Percentiles rank a stretch among this genome's conserved stretches.
Conservation (phyloP, 1,140 invertebrate genomes). For the Stegodyphus dumicola region DNA sequence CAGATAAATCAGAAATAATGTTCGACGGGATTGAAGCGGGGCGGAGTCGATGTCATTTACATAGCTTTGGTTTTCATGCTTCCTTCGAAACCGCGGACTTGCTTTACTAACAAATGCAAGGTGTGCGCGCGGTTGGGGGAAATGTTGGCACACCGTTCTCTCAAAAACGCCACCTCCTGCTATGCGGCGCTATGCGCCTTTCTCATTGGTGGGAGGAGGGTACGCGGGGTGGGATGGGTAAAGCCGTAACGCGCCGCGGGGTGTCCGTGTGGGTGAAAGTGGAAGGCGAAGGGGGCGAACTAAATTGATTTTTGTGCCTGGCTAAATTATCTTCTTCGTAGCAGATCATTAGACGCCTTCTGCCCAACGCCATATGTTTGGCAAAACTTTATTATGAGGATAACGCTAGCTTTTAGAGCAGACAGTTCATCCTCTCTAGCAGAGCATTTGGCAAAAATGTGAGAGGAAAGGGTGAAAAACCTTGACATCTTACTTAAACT, state of each 20-base stretch:
- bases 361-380: constrained; percentile 35
- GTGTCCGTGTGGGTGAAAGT: constrained; percentile 42
- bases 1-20: constrained; percentile 58
- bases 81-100: constrained; percentile 3
- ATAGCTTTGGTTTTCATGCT: constrained; percentile 54
- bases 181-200: constrained; percentile 8
- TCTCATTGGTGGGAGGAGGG: background rate
- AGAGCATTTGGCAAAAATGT: too few species aligned
- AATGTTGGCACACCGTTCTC: constrained; percentile 18
- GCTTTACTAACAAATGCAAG: constrained; percentile 47
- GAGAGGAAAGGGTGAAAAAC: too few species aligned
- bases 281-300: constrained; percentile 15
- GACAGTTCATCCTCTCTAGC: too few species aligned
- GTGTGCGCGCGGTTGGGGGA: constrained; percentile 12
- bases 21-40: constrained; percentile 19
- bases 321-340: constrained; percentile 52
- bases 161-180: constrained; percentile 23
- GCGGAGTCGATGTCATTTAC: constrained; percentile 48
- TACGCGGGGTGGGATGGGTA: background rate
- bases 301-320: constrained; percentile 55
- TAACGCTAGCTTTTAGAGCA: constrained; percentile 13
- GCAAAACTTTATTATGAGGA: constrained; percentile 31
- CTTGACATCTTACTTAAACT: too few species aligned
- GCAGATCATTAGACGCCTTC: constrained; percentile 52
- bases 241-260: constrained; percentile 19